Evolutionary conservation across 2,888 invertebrate genomes (phyloP).

Genomic region (Nebria brevicollis): DNA sequence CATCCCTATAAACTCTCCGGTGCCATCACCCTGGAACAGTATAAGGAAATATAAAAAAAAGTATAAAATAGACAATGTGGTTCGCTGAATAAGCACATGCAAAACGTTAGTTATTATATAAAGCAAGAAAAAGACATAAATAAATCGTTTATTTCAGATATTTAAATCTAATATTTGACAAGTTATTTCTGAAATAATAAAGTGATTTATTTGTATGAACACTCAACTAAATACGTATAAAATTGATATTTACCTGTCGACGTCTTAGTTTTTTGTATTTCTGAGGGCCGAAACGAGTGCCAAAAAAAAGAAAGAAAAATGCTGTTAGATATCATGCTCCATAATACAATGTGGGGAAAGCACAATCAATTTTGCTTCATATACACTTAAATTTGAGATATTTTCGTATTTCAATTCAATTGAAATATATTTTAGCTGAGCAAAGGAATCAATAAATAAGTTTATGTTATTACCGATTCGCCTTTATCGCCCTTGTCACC

Average conservation of each 20-base stretch:
- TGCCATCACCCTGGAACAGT: slow-evolving; percentile 81
- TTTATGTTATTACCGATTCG: slow-evolving; percentile 77
- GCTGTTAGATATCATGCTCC: slow-evolving; percentile 47
- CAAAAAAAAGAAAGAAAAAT: slow-evolving; percentile 53
- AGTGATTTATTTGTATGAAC: no score
- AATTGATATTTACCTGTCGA: slow-evolving; percentile 72
- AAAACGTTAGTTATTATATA: not conserved
- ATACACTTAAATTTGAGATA: no score
- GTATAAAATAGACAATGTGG: not conserved
- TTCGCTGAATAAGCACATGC: not conserved
- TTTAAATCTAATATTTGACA: no score
- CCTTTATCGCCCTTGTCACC: slow-evolving; percentile 94
- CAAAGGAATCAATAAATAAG: not conserved
- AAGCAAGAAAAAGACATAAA: no score
- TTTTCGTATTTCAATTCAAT: not conserved
- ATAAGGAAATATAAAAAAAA: slow-evolving; percentile 52
- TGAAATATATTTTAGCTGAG: slow-evolving; percentile 20
- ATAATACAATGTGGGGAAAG: slow-evolving; percentile 11
- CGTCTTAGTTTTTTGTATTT: slow-evolving; percentile 86
- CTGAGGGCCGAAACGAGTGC: slow-evolving; percentile 64
- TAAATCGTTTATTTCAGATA: no score
- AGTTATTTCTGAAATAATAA: no score
- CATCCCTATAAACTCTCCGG: slow-evolving; percentile 75
- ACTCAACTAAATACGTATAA: slow-evolving; percentile 12
- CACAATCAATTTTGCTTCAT: not conserved